A percentile compares a stretch with the other conserved stretches of the same genome.
Conservation (phyloP, 2,888 invertebrate species). For the Acrobasis repandana region DNA sequence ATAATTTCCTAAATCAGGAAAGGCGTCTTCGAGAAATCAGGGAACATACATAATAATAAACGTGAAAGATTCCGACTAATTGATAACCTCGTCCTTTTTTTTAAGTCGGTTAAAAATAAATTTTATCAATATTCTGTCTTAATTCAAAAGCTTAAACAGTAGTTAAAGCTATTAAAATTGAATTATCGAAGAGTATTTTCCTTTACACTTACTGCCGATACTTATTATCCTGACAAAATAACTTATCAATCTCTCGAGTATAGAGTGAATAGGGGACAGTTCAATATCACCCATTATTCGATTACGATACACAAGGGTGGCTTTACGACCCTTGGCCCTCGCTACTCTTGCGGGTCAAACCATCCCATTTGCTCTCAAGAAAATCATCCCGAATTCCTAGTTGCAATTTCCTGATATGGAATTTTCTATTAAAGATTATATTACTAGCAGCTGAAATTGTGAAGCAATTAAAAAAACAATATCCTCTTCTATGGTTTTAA, state of each 20-base stretch:
- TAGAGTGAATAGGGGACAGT: conserved; percentile 22
- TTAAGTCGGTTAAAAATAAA: too few species aligned
- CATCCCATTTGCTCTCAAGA: conserved; percentile 17
- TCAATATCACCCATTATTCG: conserved; percentile 21
- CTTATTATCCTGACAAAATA: conserved; percentile 19
- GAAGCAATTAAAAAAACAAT: too few species aligned
- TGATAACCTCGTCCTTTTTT: too few species aligned
- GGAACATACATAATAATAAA: too few species aligned
- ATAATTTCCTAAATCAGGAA: too few species aligned
- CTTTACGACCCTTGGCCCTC: conserved; percentile 19
- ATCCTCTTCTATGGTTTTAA: too few species aligned
- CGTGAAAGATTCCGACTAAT: too few species aligned
- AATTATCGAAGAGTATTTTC: background rate
- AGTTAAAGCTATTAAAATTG: background rate
- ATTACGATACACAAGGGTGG: conserved; percentile 22
- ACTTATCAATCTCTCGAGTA: conserved; percentile 19
- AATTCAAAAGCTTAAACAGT: background rate
- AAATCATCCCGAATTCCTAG: conserved; percentile 16
- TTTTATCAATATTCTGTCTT: too few species aligned
- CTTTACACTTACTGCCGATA: conserved; percentile 39
- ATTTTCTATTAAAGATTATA: conserved; percentile 14
- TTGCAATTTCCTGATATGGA: conserved; percentile 10
- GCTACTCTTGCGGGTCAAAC: conserved; percentile 14
- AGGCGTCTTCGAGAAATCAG: too few species aligned
- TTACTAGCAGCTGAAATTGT: background rate